Evolutionary conservation across 2,888 invertebrate species (phyloP).

Genomic region (Cheilosia pagana): DNA sequence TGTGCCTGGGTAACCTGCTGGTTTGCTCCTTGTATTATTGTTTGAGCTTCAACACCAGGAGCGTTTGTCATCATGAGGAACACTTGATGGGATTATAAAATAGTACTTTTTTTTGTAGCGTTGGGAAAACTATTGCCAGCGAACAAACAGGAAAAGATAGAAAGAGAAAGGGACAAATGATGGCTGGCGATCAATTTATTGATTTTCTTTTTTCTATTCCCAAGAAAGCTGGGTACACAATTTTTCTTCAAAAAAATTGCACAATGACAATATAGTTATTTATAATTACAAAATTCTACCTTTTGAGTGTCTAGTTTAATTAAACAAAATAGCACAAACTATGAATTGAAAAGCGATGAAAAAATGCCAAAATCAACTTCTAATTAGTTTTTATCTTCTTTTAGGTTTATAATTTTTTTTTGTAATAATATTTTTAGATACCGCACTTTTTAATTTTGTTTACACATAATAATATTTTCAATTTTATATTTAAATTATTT

Average conservation of each 20-base stretch:
- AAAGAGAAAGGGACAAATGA: constrained; percentile 66
- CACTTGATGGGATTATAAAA: constrained; percentile 20
- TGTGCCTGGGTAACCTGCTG: constrained; percentile 77
- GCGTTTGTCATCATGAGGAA: constrained; percentile 82
- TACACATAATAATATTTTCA: constrained; percentile 39
- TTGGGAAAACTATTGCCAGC: constrained; percentile 46
- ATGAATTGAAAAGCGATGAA: not conserved
- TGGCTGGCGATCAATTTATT: constrained; percentile 76
- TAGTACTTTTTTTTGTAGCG: constrained; percentile 20
- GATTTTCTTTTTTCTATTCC: constrained; percentile 68
- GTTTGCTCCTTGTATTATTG: constrained; percentile 75
- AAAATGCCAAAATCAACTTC: not conserved
- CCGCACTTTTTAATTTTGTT: constrained; percentile 35
- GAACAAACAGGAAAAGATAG: constrained; percentile 41
- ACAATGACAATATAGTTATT: constrained; percentile 42
- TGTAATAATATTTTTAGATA: not conserved
- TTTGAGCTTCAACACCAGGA: constrained; percentile 77
- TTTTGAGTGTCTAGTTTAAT: constrained; percentile 16
- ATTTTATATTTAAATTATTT: constrained; percentile 48
- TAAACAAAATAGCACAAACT: not conserved
- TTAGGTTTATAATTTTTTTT: not conserved
- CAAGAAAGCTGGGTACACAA: constrained; percentile 67
- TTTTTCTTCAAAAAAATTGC: constrained; percentile 61
- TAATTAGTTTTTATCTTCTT: not conserved
- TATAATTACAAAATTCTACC: constrained; percentile 15